Conservation (phyloP, 92 coral and sea anemone species). For the Nematostella vectensis region DNA sequence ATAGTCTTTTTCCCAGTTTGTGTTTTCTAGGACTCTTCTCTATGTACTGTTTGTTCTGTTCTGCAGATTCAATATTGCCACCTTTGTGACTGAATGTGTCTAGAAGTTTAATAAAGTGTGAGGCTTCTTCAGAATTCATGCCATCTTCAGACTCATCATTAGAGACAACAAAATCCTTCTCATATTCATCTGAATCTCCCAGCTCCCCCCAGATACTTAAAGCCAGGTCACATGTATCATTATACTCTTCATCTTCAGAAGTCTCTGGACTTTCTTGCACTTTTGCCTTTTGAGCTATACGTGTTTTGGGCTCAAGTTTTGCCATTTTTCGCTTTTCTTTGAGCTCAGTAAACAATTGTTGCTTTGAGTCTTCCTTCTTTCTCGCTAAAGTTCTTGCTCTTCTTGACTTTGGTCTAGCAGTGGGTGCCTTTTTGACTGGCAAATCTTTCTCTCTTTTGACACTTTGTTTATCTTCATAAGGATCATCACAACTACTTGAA, state of each 20-base stretch:
- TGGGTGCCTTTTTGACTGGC: background rate
- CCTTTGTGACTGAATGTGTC: constrained; percentile 33
- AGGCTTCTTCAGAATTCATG: constrained; percentile 54
- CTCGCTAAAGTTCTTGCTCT: constrained; percentile 32
- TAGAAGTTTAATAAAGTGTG: constrained; percentile 51
- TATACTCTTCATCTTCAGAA: constrained; percentile 18
- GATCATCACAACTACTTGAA: constrained; percentile 11
- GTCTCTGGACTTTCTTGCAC: background rate
- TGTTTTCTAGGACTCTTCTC: constrained; percentile 1
- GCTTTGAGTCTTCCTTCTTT: constrained; percentile 19
- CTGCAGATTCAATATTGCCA: background rate
- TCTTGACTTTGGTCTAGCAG: constrained; percentile 25
- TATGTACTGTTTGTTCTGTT: background rate
- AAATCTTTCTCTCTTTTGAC: background rate
- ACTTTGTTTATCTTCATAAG: constrained; percentile 1
- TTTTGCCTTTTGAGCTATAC: constrained; percentile 9
- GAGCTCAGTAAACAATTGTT: constrained; percentile 29
- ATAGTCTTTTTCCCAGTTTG: constrained; percentile 5
- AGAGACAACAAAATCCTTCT: constrained; percentile 71
- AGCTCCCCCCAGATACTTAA: constrained; percentile 22
- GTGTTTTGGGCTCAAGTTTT: constrained; percentile 27
- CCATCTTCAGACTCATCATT: constrained; percentile 62
- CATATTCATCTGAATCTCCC: constrained; percentile 67
- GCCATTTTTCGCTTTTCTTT: constrained; percentile 36
- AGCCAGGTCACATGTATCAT: background rate